Evolutionary conservation across 2,113 vertebrate genomes (phyloP), one percentile per base, ranked within the genome.

Genomic region (Cisticola juncidis): DNA sequence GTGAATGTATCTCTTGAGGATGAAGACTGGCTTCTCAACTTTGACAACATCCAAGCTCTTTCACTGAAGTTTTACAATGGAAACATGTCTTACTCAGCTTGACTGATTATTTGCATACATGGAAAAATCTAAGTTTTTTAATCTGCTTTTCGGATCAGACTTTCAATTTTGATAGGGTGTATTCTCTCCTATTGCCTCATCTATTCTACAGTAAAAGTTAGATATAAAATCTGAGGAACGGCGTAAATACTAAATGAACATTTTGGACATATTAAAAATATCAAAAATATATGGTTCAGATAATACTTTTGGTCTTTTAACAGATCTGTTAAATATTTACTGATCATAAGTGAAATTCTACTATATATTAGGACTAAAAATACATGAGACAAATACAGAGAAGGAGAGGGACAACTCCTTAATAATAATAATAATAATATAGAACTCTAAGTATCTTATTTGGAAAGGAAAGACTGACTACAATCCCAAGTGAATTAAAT

Each of bases 381-480:
- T 23, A 44, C 5, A 35, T 31, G 23, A 50, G 12, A 60, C 11
- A 12, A 72, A 28, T 29, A 56, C 5, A 69, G 22, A 89, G 79
- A 11, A 79, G 6, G 2, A 71, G 28, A 54, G 0, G 4, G 8
- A 2, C 5, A 31, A 36, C 3, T 44, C 18, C 5, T 42, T 57
- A 60, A 74, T 53, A 38, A 74, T 57, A 60, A 74, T 53, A 38
- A 74, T 57, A 51, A 25, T 19, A 45, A 11, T n/a, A 3, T 8
- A 90, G 26, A 76, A 47, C 5, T 22, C 23, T 21, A 36, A 72
- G 48, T n/a, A 22, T 33, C 36, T 6, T 35, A 56, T 12, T n/a
- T 47, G 25, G 9, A 80, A 84, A 88, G 12, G 25, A 74, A 76
- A 31, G 10, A 19, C 13, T 78, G 53, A 84, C 6, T 12, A 51